Evolutionary conservation across 2,797 vertebrate genomes (phyloP), one percentile per base, ranked within the genome.

Genomic region (Carduelis carduelis): DNA sequence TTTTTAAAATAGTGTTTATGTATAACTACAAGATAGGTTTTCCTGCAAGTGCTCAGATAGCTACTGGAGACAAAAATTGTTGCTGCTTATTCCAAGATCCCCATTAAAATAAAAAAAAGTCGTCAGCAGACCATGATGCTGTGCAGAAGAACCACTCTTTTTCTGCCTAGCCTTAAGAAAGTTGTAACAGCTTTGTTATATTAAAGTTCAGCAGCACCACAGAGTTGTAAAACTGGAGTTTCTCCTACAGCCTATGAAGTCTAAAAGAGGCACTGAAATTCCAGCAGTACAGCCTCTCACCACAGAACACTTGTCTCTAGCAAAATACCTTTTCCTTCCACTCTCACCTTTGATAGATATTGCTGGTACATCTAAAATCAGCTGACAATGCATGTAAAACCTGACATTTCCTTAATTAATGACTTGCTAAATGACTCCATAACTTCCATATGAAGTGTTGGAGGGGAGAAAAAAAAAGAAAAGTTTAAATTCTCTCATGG

Each of bases 1-100:
- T 49, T 94, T 75, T 88, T 70, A 20, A 91, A 90, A 71, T 37
- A 60, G 60, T 71, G 35, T 81, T 93, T 90, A 57, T 34, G 43
- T 69, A 63, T 90, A 78, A 50, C 72, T 28, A 79, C 61, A 92
- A 90, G 57, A 65, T 57, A 68, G 3, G n/a, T 83, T 80, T 88
- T 92, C 65, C 74, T 86, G 71, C 28, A 66, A 80, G 46, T 66
- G 30, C 63, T 93, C 64, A 87, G 82, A 82, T 53, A 91, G 37
- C 35, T 74, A 39, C 34, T 86, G 24, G 23, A 94, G 49, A 80
- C 16, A 75, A 87, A 88, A 78, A 20, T 10, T 57, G 32, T 0
- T 78, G 81, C 80, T 75, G 19, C 27, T 88, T 69, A 68, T 35
- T 68, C 32, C 30, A 83, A 81, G 41, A 78, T 28, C 4, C 9